Evolutionary conservation across 2,113 vertebrate species (phyloP), one percentile per base, ranked within the genome.

Genomic region (Macquaria australasica): DNA sequence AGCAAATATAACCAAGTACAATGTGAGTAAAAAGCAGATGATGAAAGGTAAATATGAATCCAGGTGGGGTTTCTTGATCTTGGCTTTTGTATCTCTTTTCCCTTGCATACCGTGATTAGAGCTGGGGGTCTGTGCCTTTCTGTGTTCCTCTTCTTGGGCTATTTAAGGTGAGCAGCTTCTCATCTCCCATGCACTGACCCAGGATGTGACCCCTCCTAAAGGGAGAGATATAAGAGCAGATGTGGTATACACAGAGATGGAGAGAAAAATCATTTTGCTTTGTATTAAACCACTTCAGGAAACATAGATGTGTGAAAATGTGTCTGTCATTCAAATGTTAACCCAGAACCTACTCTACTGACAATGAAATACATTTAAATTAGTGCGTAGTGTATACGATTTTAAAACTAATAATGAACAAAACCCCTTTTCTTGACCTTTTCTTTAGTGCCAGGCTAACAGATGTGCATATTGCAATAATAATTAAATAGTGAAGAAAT

Each of bases 41-140:
- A 86, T 92, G 82, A 93, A 90, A 91, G 78, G 80, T 75, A 92
- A 91, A 90, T 87, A 88, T 62, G 59, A 84, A 86, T 83, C 77
- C 81, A 88, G 77, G 62, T 82, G 74, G 82, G 39, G 1, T 43
- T 68, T 73, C 82, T 82, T 79, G 50, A 86, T 91, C 72, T 87
- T 41, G 83, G 34, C 71, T 83, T 89, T 85, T 81, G 74, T 75
- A 58, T 80, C 75, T 51, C 20, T 59, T 37, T 56, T 62, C 18
- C 3, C 58, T 53, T 77, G 84, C 78, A 82, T 75, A 82, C 50
- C 74, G 66, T 48, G 50, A 59, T 80, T 63, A 5, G 31, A 85
- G 81, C 68, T 56, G 73, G 39, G 56, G 76, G 56, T 73, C 50
- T 2, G n/a, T 77, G 83, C 72, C 83, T 73, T 77, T 64, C 58